Conservation (phyloP, 2,888 invertebrate genomes). For the Drosophila nigritarsus region DNA sequence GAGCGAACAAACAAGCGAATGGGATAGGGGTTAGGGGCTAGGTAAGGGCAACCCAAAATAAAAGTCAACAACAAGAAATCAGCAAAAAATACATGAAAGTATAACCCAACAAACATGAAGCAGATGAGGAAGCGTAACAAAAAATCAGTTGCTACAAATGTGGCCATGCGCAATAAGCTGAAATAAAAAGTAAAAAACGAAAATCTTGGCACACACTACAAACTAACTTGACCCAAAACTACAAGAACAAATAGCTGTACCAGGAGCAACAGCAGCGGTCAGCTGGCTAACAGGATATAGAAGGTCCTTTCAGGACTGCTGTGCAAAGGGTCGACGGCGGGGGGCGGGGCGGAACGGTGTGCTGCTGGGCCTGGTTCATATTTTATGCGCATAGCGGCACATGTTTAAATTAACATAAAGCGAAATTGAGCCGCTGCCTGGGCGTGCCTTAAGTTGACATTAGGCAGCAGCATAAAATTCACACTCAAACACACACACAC, state of each 20-base stretch:
- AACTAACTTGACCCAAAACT: slow-evolving; percentile 75
- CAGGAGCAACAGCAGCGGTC: slow-evolving; percentile 31
- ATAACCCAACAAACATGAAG: slow-evolving; percentile 47
- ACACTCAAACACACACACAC: slow-evolving; percentile 37
- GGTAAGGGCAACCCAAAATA: slow-evolving; percentile 35
- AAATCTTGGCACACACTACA: slow-evolving; percentile 66
- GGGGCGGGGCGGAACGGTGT: neutral
- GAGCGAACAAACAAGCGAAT: slow-evolving; percentile 4
- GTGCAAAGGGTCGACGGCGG: neutral
- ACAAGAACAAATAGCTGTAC: slow-evolving; percentile 66
- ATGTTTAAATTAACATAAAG: slow-evolving; percentile 81
- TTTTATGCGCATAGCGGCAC: slow-evolving; percentile 81
- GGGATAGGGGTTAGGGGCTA: neutral
- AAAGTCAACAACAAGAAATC: slow-evolving; percentile 75
- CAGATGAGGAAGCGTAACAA: slow-evolving; percentile 25
- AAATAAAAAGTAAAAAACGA: slow-evolving; percentile 43
- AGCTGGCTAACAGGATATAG: slow-evolving; percentile 22
- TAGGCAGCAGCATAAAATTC: slow-evolving; percentile 68
- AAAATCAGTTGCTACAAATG: slow-evolving; percentile 67
- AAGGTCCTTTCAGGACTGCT: neutral
- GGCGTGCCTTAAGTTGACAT: slow-evolving; percentile 69
- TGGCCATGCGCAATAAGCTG: slow-evolving; percentile 37
- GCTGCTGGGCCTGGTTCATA: slow-evolving; percentile 57
- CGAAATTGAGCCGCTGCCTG: slow-evolving; percentile 77
- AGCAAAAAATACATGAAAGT: slow-evolving; percentile 48